Evolutionary conservation across 2,888 invertebrate species (phyloP).

Genomic region (Anaspis maculata): DNA sequence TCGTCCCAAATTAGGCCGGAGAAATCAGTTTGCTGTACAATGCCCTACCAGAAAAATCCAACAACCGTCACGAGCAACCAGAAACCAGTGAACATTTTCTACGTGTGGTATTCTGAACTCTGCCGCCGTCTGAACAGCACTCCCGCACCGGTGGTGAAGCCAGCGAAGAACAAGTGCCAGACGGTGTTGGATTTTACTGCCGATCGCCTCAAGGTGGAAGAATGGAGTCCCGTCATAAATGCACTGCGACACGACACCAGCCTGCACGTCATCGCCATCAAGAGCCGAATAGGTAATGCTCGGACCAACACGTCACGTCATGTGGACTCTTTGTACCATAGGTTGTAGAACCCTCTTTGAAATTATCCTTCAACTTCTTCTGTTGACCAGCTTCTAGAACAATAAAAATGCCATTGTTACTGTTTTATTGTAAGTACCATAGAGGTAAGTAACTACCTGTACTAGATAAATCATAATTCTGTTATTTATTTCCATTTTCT

Average conservation of each 20-base stretch:
- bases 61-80: conserved; percentile 18
- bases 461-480: no score
- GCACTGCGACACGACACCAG: conserved; percentile 64
- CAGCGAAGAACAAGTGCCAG: conserved; percentile 35
- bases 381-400: no score
- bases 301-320: no score
- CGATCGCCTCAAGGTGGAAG: conserved; percentile 65
- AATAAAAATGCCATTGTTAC: no score
- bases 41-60: conserved; percentile 12
- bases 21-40: conserved; percentile 5
- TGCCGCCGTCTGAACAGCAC: conserved; percentile 36
- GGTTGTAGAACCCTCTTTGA: no score
- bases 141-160: conserved; percentile 34
- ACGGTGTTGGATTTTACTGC: conserved; percentile 56
- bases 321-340: no score
- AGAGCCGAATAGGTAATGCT: conserved; percentile 42
- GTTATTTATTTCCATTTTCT: no score
- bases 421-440: no score
- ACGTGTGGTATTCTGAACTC: conserved; percentile 40
- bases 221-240: conserved; percentile 68
- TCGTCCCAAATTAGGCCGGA: conserved; percentile 10
- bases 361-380: no score
- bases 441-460: no score
- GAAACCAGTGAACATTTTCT: conserved; percentile 37
- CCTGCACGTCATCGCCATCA: conserved; percentile 58